Conservation (phyloP, 2,888 invertebrate species). For the Sicus ferrugineus region DNA sequence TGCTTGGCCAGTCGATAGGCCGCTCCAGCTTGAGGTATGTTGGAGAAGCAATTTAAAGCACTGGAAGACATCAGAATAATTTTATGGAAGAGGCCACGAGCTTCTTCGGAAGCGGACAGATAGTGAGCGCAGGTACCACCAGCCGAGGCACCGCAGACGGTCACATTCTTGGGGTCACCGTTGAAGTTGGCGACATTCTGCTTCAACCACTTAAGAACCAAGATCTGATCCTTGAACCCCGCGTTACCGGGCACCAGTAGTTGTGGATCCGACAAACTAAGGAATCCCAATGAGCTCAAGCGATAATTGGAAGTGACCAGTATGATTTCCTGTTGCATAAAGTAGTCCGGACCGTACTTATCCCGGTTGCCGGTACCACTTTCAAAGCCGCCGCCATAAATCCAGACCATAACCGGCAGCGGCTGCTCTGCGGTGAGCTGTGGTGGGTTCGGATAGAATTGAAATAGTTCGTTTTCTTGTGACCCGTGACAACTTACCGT, state of each 20-base stretch:
- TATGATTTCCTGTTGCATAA: conserved; percentile 64
- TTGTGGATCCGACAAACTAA: conserved; percentile 62
- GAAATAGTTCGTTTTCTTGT: neutral
- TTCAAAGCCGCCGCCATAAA: conserved; percentile 66
- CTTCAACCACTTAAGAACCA: conserved; percentile 66
- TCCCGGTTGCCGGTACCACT: conserved; percentile 60
- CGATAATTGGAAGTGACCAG: conserved; percentile 66
- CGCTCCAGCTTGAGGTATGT: conserved; percentile 45
- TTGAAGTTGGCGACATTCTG: conserved; percentile 64
- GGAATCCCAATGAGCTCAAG: conserved; percentile 64
- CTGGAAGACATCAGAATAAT: conserved; percentile 59
- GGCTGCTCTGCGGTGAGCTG: conserved; percentile 35
- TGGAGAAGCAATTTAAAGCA: conserved; percentile 54
- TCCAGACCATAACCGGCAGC: conserved; percentile 64
- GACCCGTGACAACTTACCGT: conserved; percentile 35
- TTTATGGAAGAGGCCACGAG: conserved; percentile 61
- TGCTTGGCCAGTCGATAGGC: conserved; percentile 52
- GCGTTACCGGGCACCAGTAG: conserved; percentile 67
- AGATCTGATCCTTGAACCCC: conserved; percentile 66
- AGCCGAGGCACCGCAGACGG: conserved; percentile 67
- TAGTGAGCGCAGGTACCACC: conserved; percentile 66
- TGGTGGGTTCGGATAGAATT: neutral
- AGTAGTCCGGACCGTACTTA: conserved; percentile 63
- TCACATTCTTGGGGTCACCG: conserved; percentile 66
- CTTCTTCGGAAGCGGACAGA: conserved; percentile 63